Percentiles rank a stretch among this genome's conserved stretches.
Conservation (phyloP, 1,140 invertebrate genomes). For the Pachypeltis micranthus region DNA sequence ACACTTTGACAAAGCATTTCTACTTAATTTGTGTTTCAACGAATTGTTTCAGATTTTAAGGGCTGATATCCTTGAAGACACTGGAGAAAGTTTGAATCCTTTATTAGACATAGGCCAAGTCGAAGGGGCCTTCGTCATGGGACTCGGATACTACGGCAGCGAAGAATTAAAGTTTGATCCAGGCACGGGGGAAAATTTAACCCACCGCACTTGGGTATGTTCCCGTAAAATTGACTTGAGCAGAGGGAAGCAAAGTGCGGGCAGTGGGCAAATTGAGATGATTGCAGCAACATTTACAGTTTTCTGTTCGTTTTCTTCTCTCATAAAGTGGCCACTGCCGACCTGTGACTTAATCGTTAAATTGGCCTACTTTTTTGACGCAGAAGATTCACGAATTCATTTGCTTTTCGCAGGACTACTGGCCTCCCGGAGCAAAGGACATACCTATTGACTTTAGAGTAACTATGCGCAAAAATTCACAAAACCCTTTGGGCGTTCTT, state of each 20-base stretch:
- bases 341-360: no score
- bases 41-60: conserved; percentile 41
- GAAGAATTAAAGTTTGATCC: conserved; percentile 59
- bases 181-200: conserved; percentile 53
- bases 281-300: no score
- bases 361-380: no score
- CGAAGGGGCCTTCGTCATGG: conserved; percentile 82
- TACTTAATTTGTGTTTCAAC: no score
- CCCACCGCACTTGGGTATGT: conserved; percentile 62
- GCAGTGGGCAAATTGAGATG: no score
- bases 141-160: conserved; percentile 64
- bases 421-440: conserved; percentile 67
- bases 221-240: no score
- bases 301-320: no score
- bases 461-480: conserved; percentile 52
- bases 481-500: conserved; percentile 56
- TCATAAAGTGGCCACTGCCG: no score
- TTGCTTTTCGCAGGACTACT: no score
- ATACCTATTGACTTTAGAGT: conserved; percentile 75
- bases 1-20: no score
- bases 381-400: no score
- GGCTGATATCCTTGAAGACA: conserved; percentile 64
- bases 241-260: no score
- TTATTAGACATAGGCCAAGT: conserved; percentile 73
- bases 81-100: conserved; percentile 61